Base-by-base conservation (phyloP, 2,113 vertebrate genomes). In the Laticauda laticaudata region DNA sequence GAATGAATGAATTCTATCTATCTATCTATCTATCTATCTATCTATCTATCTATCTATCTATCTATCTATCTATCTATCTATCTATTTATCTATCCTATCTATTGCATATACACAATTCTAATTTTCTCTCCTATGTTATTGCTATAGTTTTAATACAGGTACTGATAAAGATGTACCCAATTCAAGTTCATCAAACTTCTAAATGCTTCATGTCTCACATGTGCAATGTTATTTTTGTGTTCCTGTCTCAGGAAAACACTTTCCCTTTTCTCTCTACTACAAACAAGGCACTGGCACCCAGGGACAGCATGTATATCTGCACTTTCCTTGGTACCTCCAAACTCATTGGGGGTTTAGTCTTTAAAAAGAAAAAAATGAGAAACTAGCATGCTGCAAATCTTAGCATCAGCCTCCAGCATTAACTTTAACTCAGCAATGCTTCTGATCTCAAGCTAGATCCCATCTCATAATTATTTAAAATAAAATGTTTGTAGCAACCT, bases 151-250 rank as follows among this genome's bases (percentile, higher is more conserved):
- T 91, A 91, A 91, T 94, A 96, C 93, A 94, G 75, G 54, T 92
- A 91, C 92, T 94, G 95, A 95, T 94, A 93, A 23, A 95, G 51
- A 95, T 53, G 45, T 18, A 64, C 92, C 90, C 94, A 95, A 95
- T 81, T 91, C 91, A 96, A 93, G 94, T 89, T 93, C 55, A 92
- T 93, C 75, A 94, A 88, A 89, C 10, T 91, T 94, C 64, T 94
- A 85, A 88, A 20, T 94, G 85, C 87, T 96, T 87, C 93, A 59
- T 95, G 90, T 94, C 86, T 90, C 89, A 57, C 7, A 53, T 9
- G 96, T 29, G 26, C 55, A 94, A 96, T 96, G 96, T 95, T 93
- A 93, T 94, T 95, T 94, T 94, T 93, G 92, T 93, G 94, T 94
- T 26, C 4, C 23, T 51, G 92, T 95, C 90, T 93, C 93, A 96